Evolutionary conservation across 2,797 vertebrate genomes (phyloP).

Genomic region (Phrynocephalus guinanensis): DNA sequence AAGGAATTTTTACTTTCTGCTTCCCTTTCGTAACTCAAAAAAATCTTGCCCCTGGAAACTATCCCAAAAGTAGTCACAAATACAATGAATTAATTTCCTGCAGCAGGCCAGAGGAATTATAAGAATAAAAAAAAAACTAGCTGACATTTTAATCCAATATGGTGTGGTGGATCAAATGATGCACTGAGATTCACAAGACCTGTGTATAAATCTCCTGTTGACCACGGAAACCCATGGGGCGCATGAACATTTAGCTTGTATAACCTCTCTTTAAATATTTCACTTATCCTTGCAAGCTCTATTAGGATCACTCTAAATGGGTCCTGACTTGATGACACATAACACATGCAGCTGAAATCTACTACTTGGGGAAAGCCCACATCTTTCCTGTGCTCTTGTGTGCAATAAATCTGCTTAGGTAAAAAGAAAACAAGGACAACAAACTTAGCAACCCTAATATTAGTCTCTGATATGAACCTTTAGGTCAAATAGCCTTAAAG

Average conservation of each 20-base stretch:
- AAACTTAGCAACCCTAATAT: neutral
- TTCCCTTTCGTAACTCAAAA: too few relatives aligned
- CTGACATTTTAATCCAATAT: neutral
- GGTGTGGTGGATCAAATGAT: too few relatives aligned
- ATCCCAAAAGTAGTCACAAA: neutral
- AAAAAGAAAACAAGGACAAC: neutral
- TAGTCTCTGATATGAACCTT: slow-evolving; percentile 27
- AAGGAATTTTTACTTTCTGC: too few relatives aligned
- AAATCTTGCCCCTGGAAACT: neutral
- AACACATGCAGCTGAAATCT: too few relatives aligned
- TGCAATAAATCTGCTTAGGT: neutral
- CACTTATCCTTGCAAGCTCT: too few relatives aligned
- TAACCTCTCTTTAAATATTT: too few relatives aligned
- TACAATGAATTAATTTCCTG: neutral
- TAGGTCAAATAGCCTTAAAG: slow-evolving; percentile 10
- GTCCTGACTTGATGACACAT: too few relatives aligned
- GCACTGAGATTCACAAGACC: too few relatives aligned
- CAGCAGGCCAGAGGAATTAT: neutral
- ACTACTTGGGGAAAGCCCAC: neutral
- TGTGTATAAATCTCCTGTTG: too few relatives aligned
- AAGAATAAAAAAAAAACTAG: neutral
- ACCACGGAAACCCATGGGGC: too few relatives aligned
- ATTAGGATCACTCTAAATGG: too few relatives aligned
- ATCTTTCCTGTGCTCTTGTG: neutral
- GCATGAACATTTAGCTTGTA: too few relatives aligned